These are phyloP conservation scores for Gymnorhina tibicen DNA, from an alignment of 2,113 vertebrate genomes.

Conservation along the genomic window DNA sequence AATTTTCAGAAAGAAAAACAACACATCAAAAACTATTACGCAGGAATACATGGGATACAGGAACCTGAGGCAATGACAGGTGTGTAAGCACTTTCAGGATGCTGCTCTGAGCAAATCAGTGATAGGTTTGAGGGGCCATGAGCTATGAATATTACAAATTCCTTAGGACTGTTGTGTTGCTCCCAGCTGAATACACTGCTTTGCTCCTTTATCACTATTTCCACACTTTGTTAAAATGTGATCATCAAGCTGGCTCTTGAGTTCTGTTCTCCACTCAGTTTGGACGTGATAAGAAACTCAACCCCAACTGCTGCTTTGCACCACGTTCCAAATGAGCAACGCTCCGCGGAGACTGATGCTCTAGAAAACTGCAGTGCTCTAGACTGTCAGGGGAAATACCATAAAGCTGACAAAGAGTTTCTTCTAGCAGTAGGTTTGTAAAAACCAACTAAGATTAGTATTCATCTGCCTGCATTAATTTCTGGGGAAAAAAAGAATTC, in stretches of 20 bases:
- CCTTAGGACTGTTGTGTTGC: neutral
- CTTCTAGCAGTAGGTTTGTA: constrained; percentile 3
- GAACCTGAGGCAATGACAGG: neutral
- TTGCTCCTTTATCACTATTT: neutral
- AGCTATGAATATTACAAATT: neutral
- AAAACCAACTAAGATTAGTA: neutral
- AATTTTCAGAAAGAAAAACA: neutral
- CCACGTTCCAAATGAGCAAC: neutral
- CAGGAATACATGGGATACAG: neutral
- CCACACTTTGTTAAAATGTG: neutral
- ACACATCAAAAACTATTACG: neutral
- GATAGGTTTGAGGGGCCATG: neutral
- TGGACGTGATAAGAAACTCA: constrained; percentile 26
- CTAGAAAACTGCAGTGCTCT: neutral
- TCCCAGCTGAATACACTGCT: neutral
- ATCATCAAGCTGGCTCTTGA: constrained; percentile 58
- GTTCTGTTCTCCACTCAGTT: constrained; percentile 3
- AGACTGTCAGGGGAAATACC: neutral
- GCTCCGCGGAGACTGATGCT: neutral
- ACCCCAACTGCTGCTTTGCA: neutral
- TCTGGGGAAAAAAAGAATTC: neutral
- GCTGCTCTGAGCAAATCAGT: neutral
- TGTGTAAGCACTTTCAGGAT: neutral
- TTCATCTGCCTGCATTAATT: neutral
- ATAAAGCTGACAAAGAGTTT: neutral